phyloP scores from a whole-genome alignment of 2,797 vertebrate genomes.

The Mycteria americana region DNA sequence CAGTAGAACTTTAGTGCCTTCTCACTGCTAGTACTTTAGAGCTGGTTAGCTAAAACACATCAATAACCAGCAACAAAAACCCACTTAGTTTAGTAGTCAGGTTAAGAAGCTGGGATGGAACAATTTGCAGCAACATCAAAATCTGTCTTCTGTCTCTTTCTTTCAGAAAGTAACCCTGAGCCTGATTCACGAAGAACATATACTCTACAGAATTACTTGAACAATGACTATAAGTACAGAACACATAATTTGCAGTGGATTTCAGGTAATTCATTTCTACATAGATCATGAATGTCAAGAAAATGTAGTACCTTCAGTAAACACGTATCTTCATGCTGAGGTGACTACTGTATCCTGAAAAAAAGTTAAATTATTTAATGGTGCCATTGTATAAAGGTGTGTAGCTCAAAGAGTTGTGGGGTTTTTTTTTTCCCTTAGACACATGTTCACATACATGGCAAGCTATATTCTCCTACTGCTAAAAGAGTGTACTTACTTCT shows the following conservation, averaged over 20 bases:
- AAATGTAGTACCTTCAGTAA: not conserved
- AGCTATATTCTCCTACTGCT: not conserved
- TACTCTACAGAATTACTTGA: constrained; percentile 76
- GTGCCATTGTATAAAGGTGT: accelerated
- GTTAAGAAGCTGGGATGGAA: not conserved
- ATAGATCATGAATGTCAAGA: not conserved
- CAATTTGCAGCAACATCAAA: not conserved
- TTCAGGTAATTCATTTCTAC: constrained; percentile 71
- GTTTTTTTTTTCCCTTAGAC: not conserved
- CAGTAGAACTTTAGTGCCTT: not conserved
- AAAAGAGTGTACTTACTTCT: not conserved
- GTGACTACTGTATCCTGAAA: not conserved
- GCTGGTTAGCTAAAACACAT: not conserved
- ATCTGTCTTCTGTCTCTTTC: not conserved
- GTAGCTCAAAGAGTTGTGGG: not conserved
- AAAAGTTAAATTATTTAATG: not conserved
- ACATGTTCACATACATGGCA: accelerated
- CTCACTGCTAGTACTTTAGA: not conserved
- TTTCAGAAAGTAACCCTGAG: constrained; percentile 50
- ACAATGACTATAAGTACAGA: constrained; percentile 55
- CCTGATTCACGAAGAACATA: constrained; percentile 65
- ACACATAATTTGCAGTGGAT: constrained; percentile 68
- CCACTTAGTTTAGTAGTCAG: not conserved
- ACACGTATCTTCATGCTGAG: not conserved
- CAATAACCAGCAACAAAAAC: not conserved